Percentiles rank a stretch among this genome's conserved stretches.
These are phyloP conservation scores for Sebastes nivosus DNA, from an alignment of 2,797 vertebrate species.

Conservation along the genomic window DNA sequence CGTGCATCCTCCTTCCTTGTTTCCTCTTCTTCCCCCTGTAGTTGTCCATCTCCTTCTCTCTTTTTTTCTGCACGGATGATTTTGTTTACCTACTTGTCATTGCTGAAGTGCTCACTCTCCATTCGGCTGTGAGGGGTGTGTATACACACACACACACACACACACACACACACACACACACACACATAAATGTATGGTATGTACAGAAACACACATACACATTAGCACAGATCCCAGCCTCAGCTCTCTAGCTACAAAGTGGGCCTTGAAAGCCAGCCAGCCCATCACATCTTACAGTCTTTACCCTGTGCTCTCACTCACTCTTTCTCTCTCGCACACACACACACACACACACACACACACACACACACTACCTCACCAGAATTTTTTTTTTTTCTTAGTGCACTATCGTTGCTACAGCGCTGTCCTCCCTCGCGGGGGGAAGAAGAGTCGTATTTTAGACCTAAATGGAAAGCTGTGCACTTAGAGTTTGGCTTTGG, in stretches of 20 bases:
- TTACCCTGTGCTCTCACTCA: conserved; percentile 26
- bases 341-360: conserved; percentile 5
- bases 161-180: conserved; percentile 1
- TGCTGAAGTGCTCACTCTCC: conserved; percentile 72
- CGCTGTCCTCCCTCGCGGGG: conserved; percentile 38
- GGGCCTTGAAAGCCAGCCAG: conserved; percentile 74
- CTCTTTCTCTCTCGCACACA: neutral
- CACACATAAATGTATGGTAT: conserved; percentile 33
- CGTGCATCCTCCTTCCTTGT: conserved; percentile 13
- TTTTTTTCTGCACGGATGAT: conserved; percentile 67
- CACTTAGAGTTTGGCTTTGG: conserved; percentile 73
- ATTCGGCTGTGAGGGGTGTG: conserved; percentile 44
- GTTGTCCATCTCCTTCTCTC: conserved; percentile 51
- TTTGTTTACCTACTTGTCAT: conserved; percentile 78
- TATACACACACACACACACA: neutral
- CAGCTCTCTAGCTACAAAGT: conserved; percentile 63
- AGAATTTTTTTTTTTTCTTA: conserved; percentile 31
- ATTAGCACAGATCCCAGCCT: conserved; percentile 46
- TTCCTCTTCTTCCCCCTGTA: conserved; percentile 45
- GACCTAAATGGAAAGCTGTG: conserved; percentile 71
- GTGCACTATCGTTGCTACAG: conserved; percentile 55
- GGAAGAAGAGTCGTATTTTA: conserved; percentile 62
- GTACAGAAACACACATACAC: conserved; percentile 43
- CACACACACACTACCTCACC: conserved; percentile 4
- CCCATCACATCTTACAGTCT: conserved; percentile 61